Evolutionary conservation across 2,888 invertebrate species (phyloP), one percentile per base, ranked within the genome.

Genomic region (Agonum fuliginosum): DNA sequence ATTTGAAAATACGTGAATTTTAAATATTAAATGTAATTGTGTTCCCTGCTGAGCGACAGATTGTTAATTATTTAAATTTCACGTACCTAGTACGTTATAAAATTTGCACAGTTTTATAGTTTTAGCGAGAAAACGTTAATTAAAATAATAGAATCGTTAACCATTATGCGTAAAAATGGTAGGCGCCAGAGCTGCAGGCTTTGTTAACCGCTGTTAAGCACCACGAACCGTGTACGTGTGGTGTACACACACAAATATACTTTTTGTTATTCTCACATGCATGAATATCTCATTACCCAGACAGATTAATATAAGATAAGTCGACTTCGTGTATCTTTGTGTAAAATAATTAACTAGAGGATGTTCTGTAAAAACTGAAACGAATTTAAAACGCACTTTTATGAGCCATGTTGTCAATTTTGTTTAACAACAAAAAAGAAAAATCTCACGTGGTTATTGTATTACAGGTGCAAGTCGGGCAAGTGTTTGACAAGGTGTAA

Each of bases 321-420:
- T 54, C 54, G 8, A 12, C 22, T 24, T 24, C 12, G 12, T n/a
- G 30, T 62, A 62, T 27, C 58, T 62, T 20, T 30, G 58, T 62
- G 58, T 62, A 62, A 30, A 62, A 62, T 62, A 62, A 62, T 62
- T 62, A 62, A 62, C 30, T 30, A n/a, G 54, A 54, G 54, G 54
- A 54, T 54, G 54, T 22, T 54, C 10, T 12, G n/a, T 24, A 54
- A 54, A 54, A 54, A 54, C 24, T n/a, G 12, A 54, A 22, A 22
- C 54, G n/a, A 54, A 54, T 54, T 54, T 54, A 37, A 10, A 37
- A 37, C 12, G 37, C 37, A 37, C 12, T 37, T 37, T 37, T 37
- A 37, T 37, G 37, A 37, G 8, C 37, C 12, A 37, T n/a, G n/a
- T n/a, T n/a, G n/a, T n/a, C n/a, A n/a, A n/a, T n/a, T n/a, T n/a